These are phyloP conservation scores for Etia nguti DNA, from an alignment of 2,113 vertebrate genomes.

Conservation along the genomic window DNA sequence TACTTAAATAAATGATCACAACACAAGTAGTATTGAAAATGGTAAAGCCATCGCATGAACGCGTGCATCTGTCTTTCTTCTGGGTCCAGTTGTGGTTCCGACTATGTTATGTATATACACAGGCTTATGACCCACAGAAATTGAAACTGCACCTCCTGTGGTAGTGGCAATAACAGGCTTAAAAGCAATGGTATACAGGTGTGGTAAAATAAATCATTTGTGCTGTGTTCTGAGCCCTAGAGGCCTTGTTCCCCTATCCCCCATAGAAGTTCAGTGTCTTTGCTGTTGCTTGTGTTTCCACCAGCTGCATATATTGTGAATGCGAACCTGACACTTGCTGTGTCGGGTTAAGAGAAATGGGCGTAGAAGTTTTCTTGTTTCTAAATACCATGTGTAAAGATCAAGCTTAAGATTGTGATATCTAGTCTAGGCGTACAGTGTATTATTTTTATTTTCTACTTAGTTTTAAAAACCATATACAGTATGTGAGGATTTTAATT, in stretches of 20 bases:
- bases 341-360: not conserved
- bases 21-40: not conserved
- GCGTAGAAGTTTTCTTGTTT: not conserved
- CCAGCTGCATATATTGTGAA: not conserved
- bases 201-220: not conserved
- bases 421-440: not conserved
- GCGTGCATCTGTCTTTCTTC: not conserved
- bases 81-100: not conserved
- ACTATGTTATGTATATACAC: not conserved
- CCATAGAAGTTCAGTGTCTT: not conserved
- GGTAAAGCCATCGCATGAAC: not conserved
- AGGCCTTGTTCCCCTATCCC: not conserved
- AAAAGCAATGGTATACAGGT: not conserved
- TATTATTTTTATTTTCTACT: not conserved
- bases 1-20: not conserved
- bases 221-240: not conserved
- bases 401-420: not conserved
- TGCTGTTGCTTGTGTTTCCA: not conserved
- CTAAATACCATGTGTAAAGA: not conserved
- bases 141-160: not conserved
- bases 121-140: not conserved
- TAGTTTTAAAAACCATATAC: not conserved
- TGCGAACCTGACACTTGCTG: not conserved
- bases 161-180: not conserved
- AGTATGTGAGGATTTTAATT: not conserved